Evolutionary conservation across 2,888 invertebrate species (phyloP), one percentile per base, ranked within the genome.

Genomic region (Ormyrus labotus): DNA sequence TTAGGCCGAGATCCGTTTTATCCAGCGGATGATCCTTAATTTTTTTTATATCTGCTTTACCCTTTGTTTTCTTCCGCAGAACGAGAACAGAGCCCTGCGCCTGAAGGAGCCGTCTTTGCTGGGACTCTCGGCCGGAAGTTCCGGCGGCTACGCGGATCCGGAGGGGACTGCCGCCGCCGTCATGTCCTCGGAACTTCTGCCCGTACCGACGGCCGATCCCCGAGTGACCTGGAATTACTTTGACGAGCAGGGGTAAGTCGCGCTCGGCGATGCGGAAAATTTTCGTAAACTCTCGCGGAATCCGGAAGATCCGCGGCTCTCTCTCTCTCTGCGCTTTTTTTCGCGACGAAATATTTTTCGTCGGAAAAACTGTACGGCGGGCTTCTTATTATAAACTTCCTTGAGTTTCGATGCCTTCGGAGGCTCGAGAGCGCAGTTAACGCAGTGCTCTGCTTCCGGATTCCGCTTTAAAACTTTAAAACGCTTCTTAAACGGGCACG

Each of bases 1-100:
- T 68, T 70, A 57, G 6, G 53, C 19, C 50, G 57, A 57, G 19
- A 19, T 53, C 51, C n/a, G 0, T 58, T 34, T 13, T 10, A 10
- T 61, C 13, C 61, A 5, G 61, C 19, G 7, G 48, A 48, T n/a
- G 50, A 53, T 7, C 34, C 45, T 6, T 5, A 51, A 10, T 9
- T 9, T 45, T 34, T 19, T n/a, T 72, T 51, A 55, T 64, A 53
- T 51, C 6, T 60, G 6, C 47, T 11, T 11, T 51, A 9, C 34
- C 8, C 34, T 61, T 63, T 69, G 51, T 63, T 58, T n/a, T 70
- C 7, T 60, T 53, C 57, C 13, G 5, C 93, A 96, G 96, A 95
- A 94, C 92, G 96, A 96, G 92, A 97, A 97, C 92, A 94, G 96
- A 91, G 97, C 96, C 0, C 92, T 97, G 83, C 93, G 97, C 82